A percentile compares a stretch with the other conserved stretches of the same genome.
These are phyloP conservation scores for Drosophila nigritarsus DNA, from an alignment of 2,888 invertebrate species.

Conservation along the genomic window DNA sequence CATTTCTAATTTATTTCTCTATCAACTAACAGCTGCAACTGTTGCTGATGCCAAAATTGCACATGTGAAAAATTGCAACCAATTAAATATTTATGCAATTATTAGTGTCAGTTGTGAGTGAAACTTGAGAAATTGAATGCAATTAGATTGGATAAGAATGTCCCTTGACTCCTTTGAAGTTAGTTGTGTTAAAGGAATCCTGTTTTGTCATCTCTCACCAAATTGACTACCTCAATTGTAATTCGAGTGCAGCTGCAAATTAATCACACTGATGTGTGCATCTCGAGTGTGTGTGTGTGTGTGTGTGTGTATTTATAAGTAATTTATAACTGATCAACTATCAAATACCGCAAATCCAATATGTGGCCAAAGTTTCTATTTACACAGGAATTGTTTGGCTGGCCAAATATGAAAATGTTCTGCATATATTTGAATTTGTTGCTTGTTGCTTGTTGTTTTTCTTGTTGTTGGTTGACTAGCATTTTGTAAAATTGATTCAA, in stretches of 20 bases:
- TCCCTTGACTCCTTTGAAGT: background rate
- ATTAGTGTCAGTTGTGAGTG: background rate
- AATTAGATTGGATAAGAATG: background rate
- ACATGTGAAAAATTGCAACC: background rate
- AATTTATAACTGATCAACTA: constrained; percentile 63
- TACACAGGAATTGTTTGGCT: constrained; percentile 54
- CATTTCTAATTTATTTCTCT: constrained; percentile 1
- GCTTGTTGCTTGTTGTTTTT: constrained; percentile 18
- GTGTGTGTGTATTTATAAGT: constrained; percentile 17
- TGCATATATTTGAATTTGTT: constrained; percentile 59
- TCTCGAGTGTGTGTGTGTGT: background rate
- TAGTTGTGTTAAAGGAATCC: background rate
- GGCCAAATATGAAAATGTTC: constrained; percentile 59
- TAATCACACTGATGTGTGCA: constrained; percentile 29
- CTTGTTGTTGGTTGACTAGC: constrained; percentile 36
- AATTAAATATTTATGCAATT: constrained; percentile 2
- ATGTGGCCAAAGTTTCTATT: constrained; percentile 52
- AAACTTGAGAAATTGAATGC: background rate
- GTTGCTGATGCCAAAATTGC: background rate
- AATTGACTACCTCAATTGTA: constrained; percentile 10
- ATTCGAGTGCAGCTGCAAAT: constrained; percentile 7
- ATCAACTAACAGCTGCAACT: background rate
- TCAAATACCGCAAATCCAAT: constrained; percentile 62
- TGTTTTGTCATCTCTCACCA: background rate
- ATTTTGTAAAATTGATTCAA: constrained; percentile 73